phyloP scores from a whole-genome alignment of 2,797 vertebrate genomes.

The Mormyrus proboscirostris region DNA sequence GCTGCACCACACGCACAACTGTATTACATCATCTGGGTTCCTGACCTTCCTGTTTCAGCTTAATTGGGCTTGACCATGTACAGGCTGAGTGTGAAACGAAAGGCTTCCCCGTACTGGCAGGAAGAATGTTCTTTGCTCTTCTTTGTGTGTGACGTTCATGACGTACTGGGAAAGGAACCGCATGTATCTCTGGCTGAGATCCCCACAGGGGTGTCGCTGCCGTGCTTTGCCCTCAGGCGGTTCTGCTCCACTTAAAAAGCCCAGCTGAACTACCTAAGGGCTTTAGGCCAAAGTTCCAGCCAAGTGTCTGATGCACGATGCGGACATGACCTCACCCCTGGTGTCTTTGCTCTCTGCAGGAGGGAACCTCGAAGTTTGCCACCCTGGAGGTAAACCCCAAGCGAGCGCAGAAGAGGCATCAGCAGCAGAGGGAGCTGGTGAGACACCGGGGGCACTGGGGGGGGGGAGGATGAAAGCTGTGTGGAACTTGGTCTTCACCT shows the following conservation, averaged over 20 bases:
- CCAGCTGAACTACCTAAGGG: not conserved
- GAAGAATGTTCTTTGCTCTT: not conserved
- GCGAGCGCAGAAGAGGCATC: constrained; percentile 82
- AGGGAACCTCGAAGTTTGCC: constrained; percentile 93
- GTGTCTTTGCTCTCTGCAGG: constrained; percentile 52
- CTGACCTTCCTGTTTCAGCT: not conserved
- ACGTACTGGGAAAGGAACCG: not conserved
- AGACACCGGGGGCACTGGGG: constrained; percentile 34
- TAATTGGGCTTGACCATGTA: not conserved
- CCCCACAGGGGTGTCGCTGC: not conserved
- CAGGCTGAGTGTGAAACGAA: not conserved
- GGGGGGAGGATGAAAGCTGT: not conserved
- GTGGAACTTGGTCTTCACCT: not conserved
- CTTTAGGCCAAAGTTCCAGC: not conserved
- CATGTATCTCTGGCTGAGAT: not conserved
- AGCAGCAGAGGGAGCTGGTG: constrained; percentile 87
- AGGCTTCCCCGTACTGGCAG: not conserved
- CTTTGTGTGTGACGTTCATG: not conserved
- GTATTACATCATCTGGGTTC: constrained; percentile 23
- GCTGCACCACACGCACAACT: not conserved
- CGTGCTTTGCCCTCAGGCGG: not conserved
- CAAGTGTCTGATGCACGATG: not conserved
- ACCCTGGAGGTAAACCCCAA: constrained; percentile 91
- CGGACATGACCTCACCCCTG: not conserved
- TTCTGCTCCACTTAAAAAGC: not conserved